Evolutionary conservation across 2,888 invertebrate genomes (phyloP), one percentile per base, ranked within the genome.

Genomic region (Synanthedon tipuliformis): DNA sequence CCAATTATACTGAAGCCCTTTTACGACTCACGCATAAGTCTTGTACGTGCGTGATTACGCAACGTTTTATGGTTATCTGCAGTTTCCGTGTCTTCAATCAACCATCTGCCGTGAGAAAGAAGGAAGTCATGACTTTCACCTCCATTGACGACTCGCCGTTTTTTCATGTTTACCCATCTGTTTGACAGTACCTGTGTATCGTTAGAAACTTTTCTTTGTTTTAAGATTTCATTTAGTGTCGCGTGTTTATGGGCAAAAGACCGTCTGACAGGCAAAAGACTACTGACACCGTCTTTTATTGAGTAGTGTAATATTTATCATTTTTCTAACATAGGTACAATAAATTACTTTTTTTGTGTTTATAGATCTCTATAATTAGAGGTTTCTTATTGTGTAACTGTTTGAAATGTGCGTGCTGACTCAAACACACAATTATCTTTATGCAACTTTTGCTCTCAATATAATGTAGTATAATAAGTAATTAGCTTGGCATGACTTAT

Each of bases 121-220:
- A 76, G 76, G 76, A 77, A 65, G 68, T 61, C 54, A 54, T 59
- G 58, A 71, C 82, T 83, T 83, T 81, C 82, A 71, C 77, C 57
- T 56, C 52, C 65, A 65, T 74, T 73, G 69, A 62, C 58, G 55
- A 55, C 61, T 65, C 63, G 60, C 69, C 69, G 64, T 63, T 65
- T 71, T 71, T 72, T 73, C 18, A 23, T 49, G 49, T 49, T 49
- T 49, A 49, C 49, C 16, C 45, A 45, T 45, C 45, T 45, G 45
- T 45, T 45, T 45, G 45, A 45, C 45, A 45, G 45, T 45, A 45
- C 34, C 34, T 34, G 34, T 45, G 45, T 66, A 57, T 58, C 59
- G 59, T 61, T 53, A 58, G 56, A 55, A 57, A 62, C 57, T 63
- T 62, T 63, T 63, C 64, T 61, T 53, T 52, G 51, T 45, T 34